These are phyloP conservation scores for Scomber scombrus DNA, from an alignment of 2,113 vertebrate genomes.

Conservation along the genomic window DNA sequence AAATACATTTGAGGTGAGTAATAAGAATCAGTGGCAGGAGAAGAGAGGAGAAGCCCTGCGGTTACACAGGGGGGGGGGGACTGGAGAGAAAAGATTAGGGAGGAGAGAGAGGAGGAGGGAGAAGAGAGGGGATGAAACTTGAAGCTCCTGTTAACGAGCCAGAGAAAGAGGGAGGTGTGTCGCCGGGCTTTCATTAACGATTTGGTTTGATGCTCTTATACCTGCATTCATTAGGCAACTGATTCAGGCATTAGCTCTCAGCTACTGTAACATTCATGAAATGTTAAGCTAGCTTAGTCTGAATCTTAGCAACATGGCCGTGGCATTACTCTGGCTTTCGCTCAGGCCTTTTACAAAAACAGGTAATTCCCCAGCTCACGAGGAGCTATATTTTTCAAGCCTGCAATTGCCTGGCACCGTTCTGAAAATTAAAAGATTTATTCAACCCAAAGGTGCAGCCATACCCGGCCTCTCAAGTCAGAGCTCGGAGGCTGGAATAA, in stretches of 20 bases:
- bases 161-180: slow-evolving; percentile 43
- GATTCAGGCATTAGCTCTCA: slow-evolving; percentile 29
- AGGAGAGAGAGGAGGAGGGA: slow-evolving; percentile 43
- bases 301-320: slow-evolving; percentile 1
- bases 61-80: slow-evolving; percentile 24
- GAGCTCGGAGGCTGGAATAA: slow-evolving; percentile 34
- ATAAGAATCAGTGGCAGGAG: neutral
- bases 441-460: slow-evolving; percentile 34
- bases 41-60: slow-evolving; percentile 20
- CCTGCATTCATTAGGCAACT: slow-evolving; percentile 42
- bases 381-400: slow-evolving; percentile 22
- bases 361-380: slow-evolving; percentile 32
- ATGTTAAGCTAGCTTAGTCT: slow-evolving; percentile 31
- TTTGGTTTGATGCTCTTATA: slow-evolving; percentile 44
- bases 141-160: slow-evolving; percentile 50
- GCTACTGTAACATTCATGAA: slow-evolving; percentile 28
- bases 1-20: slow-evolving; percentile 6
- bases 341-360: slow-evolving; percentile 33
- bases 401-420: slow-evolving; percentile 18
- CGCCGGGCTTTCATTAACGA: slow-evolving; percentile 37
- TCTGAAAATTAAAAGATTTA: slow-evolving; percentile 62
- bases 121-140: slow-evolving; percentile 26
- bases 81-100: slow-evolving; percentile 46
- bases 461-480: neutral
- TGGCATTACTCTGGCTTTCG: slow-evolving; percentile 36